These are phyloP conservation scores for Parochlus steinenii DNA, from an alignment of 2,888 invertebrate genomes.

Conservation along the genomic window DNA sequence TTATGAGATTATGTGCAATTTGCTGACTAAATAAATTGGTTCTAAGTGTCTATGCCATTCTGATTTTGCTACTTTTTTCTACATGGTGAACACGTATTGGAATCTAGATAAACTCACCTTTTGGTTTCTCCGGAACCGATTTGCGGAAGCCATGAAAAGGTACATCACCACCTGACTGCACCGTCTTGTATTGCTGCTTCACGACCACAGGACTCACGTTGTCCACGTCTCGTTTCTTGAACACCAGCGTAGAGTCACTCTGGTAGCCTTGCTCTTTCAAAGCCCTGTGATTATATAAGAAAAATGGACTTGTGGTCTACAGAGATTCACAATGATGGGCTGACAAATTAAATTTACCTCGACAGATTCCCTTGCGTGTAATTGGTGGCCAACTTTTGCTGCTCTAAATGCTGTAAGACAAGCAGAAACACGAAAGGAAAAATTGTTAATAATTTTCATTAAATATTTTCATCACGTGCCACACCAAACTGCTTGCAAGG, in stretches of 20 bases:
- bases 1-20: too few relatives aligned
- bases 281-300: constrained; percentile 36
- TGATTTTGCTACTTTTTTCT: too few relatives aligned
- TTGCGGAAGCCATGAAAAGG: constrained; percentile 85
- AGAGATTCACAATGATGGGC: too few relatives aligned
- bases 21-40: too few relatives aligned
- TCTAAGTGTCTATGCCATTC: too few relatives aligned
- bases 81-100: too few relatives aligned
- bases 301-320: neutral
- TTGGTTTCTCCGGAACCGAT: constrained; percentile 68
- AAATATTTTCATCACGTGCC: too few relatives aligned
- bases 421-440: too few relatives aligned
- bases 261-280: constrained; percentile 82
- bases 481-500: too few relatives aligned
- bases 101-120: constrained; percentile 47
- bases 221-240: constrained; percentile 52
- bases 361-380: constrained; percentile 63
- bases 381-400: constrained; percentile 45
- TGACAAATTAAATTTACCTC: constrained; percentile 53
- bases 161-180: constrained; percentile 90
- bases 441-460: too few relatives aligned
- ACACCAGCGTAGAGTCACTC: constrained; percentile 76
- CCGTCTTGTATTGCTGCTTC: constrained; percentile 65
- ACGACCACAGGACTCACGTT: constrained; percentile 67
- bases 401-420: constrained; percentile 47